Base-by-base conservation (phyloP, 2,888 invertebrate species). In the Anthophora plumipes region DNA sequence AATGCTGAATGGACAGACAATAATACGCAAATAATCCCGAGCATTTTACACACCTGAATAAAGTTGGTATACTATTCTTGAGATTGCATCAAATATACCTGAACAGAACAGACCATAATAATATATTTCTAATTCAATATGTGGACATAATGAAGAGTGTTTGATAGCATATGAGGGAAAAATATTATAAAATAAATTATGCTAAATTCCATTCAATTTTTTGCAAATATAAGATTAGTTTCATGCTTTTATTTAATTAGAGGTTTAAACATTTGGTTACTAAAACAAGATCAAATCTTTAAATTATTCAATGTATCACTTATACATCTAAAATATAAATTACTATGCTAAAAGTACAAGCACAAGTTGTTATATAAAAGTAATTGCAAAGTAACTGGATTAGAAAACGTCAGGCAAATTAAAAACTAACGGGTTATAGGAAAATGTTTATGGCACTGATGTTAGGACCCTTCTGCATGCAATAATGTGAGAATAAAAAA, bases 31-130 rank as follows among this genome's bases (percentile, higher is more conserved):
- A 82, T 79, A 74, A 77, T 69, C 82, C 73, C 39, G 48, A 54
- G 69, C 52, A 52, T 85, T 83, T 90, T 93, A 93, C 93, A 93
- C 92, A 93, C 93, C 93, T 93, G 93, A 89, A 88, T 92, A 93
- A 90, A 92, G 89, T 92, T 92, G 92, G 85, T 91, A 91, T 91
- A 92, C 90, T 90, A 92, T 89, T 89, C 91, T 88, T 88, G 91
- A 89, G 91, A 92, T 91, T 88, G 90, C 91, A 84, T 93, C 92
- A 90, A 92, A 89, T 90, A 92, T 88, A 93, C 93, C 93, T 93
- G 93, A 93, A 93, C 91, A 93, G 93, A 93, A 93, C 92, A 93
- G 92, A 93, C 91, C 92, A 93, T 91, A 69, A 92, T 87, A 70
- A 88, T 60, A 80, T 17, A 81, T 73, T 70, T 81, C 66, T 70